These are phyloP conservation scores for Leptodactylus fallax DNA, from an alignment of 2,797 vertebrate genomes.

Conservation along the genomic window DNA sequence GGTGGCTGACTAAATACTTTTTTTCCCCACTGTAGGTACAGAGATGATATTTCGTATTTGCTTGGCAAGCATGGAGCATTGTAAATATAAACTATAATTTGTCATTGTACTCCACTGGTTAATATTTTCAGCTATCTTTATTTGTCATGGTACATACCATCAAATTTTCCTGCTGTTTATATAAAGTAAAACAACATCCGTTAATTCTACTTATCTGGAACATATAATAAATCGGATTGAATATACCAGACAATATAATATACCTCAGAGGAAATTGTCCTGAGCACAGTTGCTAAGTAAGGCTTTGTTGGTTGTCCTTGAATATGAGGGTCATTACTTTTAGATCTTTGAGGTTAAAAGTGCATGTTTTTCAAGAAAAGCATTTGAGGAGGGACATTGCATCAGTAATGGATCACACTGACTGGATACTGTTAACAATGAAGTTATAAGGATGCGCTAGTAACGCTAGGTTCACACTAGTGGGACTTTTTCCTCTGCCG, in stretches of 20 bases:
- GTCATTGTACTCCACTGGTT: neutral
- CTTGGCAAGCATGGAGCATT: neutral
- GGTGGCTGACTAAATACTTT: no score
- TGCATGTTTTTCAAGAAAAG: neutral
- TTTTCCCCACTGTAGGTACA: no score
- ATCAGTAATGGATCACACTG: neutral
- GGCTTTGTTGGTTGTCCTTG: slow-evolving; percentile 23
- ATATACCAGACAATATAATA: slow-evolving; percentile 4
- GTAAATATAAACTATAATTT: neutral
- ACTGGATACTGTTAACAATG: neutral
- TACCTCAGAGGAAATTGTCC: slow-evolving; percentile 3
- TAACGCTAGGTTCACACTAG: neutral
- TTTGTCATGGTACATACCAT: neutral
- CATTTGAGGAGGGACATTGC: neutral
- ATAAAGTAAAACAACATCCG: slow-evolving; percentile 20
- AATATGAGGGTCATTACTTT: neutral
- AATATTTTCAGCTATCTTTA: neutral
- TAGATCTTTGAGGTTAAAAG: neutral
- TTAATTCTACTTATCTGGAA: neutral
- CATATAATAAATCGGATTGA: neutral
- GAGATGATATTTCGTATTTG: neutral
- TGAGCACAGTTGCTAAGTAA: neutral
- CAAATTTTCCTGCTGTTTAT: neutral
- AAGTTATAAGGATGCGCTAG: neutral
- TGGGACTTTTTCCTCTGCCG: no score